phyloP scores from a whole-genome alignment of 2,888 invertebrate species.

The Eupelmus urozonus region DNA sequence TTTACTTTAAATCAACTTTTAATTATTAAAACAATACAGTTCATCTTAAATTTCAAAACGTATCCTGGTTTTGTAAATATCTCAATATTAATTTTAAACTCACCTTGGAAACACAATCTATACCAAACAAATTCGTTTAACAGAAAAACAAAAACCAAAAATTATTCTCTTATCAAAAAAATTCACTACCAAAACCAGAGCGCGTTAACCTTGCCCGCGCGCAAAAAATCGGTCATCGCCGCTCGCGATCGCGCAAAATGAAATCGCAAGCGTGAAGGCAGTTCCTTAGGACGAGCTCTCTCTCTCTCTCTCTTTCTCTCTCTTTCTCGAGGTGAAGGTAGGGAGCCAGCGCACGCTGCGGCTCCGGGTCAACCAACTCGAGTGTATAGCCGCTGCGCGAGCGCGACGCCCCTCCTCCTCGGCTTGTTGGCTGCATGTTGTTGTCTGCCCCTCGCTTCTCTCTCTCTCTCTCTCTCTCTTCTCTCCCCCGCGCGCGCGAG shows the following conservation, averaged over 20 bases:
- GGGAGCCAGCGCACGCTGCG: slow-evolving; percentile 65
- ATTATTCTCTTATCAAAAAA: too few relatives aligned
- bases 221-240: slow-evolving; percentile 39
- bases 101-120: too few relatives aligned
- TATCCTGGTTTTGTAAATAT: too few relatives aligned
- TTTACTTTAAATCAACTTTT: too few relatives aligned
- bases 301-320: background rate
- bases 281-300: slow-evolving; percentile 70
- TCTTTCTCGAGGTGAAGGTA: slow-evolving; percentile 56
- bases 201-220: background rate
- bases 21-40: too few relatives aligned
- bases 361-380: slow-evolving; percentile 76
- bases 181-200: too few relatives aligned
- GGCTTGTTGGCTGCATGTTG: slow-evolving; percentile 67
- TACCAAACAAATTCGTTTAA: too few relatives aligned
- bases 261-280: slow-evolving; percentile 74
- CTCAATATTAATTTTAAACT: too few relatives aligned
- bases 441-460: slow-evolving; percentile 63
- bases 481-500: background rate
- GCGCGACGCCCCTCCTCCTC: slow-evolving; percentile 66
- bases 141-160: too few relatives aligned
- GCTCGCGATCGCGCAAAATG: slow-evolving; percentile 65
- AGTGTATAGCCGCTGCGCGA: slow-evolving; percentile 67
- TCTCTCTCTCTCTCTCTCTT: background rate
- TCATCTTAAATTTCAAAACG: too few relatives aligned